Evolutionary conservation across 2,888 invertebrate species (phyloP).

Genomic region (Caenorhabditis sp.): DNA sequence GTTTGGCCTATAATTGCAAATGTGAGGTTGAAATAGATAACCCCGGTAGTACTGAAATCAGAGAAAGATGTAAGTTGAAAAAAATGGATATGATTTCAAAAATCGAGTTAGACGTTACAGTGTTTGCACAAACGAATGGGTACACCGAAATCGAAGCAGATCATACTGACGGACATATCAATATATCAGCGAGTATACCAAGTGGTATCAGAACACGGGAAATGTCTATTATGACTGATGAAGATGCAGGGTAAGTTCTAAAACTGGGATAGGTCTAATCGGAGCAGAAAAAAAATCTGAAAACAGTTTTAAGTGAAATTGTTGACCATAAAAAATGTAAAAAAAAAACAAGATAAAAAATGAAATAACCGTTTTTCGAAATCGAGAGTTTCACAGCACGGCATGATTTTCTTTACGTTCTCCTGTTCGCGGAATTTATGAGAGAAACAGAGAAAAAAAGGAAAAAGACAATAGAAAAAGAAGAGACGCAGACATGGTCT

Average conservation of each 20-base stretch:
- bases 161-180: background rate
- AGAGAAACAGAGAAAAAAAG: too few relatives aligned
- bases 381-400: too few relatives aligned
- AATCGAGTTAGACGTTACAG: background rate
- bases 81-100: background rate
- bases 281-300: too few relatives aligned
- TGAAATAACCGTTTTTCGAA: too few relatives aligned
- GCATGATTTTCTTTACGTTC: too few relatives aligned
- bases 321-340: background rate
- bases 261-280: too few relatives aligned
- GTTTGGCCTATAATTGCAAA: conserved; percentile 93
- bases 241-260: conserved; percentile 10
- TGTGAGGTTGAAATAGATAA: conserved; percentile 98
- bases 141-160: background rate
- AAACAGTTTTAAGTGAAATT: background rate
- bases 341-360: too few relatives aligned
- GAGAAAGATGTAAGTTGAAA: conserved; percentile 71
- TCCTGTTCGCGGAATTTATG: too few relatives aligned
- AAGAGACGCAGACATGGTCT: too few relatives aligned
- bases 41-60: conserved; percentile 92
- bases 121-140: conserved; percentile 1
- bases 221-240: conserved; percentile 26
- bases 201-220: conserved; percentile 9
- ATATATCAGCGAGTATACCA: background rate
- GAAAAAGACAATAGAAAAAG: too few relatives aligned